These are phyloP conservation scores for Scaptomyza parva DNA, from an alignment of 2,888 invertebrate species.

Conservation along the genomic window DNA sequence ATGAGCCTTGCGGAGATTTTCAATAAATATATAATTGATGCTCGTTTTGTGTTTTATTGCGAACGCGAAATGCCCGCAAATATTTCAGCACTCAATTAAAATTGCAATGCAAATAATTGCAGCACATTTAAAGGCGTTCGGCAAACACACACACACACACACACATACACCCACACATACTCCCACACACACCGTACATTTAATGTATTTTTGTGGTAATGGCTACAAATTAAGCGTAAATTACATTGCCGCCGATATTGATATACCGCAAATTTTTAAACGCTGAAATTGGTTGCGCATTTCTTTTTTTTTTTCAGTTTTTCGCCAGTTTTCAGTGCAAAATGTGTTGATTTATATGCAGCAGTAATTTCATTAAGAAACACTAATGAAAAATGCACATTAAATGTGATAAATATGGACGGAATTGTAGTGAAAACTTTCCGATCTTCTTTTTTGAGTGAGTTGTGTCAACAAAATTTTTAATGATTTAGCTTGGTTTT, in stretches of 20 bases:
- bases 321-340: conserved; percentile 22
- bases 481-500: not conserved
- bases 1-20: conserved; percentile 33
- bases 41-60: conserved; percentile 44
- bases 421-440: conserved; percentile 10
- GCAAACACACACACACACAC: conserved; percentile 18
- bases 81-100: conserved; percentile 79
- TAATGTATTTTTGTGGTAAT: conserved; percentile 79
- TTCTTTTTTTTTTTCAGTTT: conserved; percentile 46
- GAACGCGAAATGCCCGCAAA: conserved; percentile 68
- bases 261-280: conserved; percentile 59
- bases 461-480: conserved; percentile 1
- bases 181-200: conserved; percentile 29
- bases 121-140: conserved; percentile 70
- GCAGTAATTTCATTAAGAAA: conserved; percentile 68
- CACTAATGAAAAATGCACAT: conserved; percentile 47
- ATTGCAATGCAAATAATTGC: conserved; percentile 78
- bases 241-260: conserved; percentile 71
- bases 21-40: conserved; percentile 54
- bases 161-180: not conserved
- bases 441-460: not conserved
- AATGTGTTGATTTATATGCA: conserved; percentile 52
- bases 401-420: conserved; percentile 49
- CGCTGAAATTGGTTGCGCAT: conserved; percentile 52
- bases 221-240: conserved; percentile 78